phyloP scores from a whole-genome alignment of 2,888 invertebrate genomes.

The Siphonodentalium dalli region DNA sequence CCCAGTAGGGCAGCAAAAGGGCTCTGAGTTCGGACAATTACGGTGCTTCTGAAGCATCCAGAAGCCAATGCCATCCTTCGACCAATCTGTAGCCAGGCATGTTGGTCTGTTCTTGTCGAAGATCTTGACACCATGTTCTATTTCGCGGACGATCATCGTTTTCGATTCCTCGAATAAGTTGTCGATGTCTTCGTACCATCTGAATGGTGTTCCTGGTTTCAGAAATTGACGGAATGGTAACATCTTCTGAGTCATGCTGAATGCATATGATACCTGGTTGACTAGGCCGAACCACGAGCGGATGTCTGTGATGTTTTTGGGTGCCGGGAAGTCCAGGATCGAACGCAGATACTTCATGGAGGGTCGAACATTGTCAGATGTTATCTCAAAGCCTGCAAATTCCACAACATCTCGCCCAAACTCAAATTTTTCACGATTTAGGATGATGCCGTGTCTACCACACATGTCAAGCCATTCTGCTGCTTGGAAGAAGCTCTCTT shows the following conservation, averaged over 20 bases:
- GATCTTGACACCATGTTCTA: constrained; percentile 30
- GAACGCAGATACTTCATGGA: constrained; percentile 24
- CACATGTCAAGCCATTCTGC: constrained; percentile 33
- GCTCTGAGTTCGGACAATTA: constrained; percentile 5
- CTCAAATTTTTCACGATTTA: constrained; percentile 34
- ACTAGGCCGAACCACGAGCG: constrained; percentile 39
- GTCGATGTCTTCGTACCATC: constrained; percentile 16
- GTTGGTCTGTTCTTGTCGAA: constrained; percentile 31
- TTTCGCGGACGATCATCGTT: constrained; percentile 16
- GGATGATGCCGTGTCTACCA: constrained; percentile 31
- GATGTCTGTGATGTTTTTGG: constrained; percentile 32
- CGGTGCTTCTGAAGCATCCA: constrained; percentile 25
- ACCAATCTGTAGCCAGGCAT: constrained; percentile 37
- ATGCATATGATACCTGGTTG: constrained; percentile 38
- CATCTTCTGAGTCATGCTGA: constrained; percentile 18
- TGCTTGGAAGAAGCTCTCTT: constrained; percentile 32
- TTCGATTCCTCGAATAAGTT: constrained; percentile 20
- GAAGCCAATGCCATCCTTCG: constrained; percentile 9
- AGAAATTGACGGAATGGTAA: neutral
- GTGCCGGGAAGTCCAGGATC: constrained; percentile 31
- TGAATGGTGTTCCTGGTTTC: constrained; percentile 7
- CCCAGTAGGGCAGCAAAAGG: constrained; percentile 22
- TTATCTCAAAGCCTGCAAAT: constrained; percentile 40
- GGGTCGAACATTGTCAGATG: constrained; percentile 24
- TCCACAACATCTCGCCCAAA: constrained; percentile 31